A percentile compares a stretch with the other conserved stretches of the same genome.
These are phyloP conservation scores for Cyclophora punctaria DNA, from an alignment of 2,888 invertebrate species.

Conservation along the genomic window DNA sequence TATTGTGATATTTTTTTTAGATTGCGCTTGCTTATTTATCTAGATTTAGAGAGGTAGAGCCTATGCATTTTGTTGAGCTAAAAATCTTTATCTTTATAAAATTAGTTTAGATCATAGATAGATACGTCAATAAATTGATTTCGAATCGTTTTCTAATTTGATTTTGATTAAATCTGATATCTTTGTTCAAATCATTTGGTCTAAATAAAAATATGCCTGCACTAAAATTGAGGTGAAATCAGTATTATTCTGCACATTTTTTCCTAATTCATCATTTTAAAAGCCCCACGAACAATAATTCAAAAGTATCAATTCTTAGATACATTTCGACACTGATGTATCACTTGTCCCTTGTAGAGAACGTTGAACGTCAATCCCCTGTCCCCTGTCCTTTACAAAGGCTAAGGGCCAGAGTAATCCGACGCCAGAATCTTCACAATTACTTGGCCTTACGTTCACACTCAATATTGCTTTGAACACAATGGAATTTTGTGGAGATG, in stretches of 20 bases:
- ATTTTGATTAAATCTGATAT: too few relatives aligned
- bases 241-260: not conserved
- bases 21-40: too few relatives aligned
- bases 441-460: slow-evolving; percentile 60
- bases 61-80: too few relatives aligned
- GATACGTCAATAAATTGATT: too few relatives aligned
- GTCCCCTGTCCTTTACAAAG: slow-evolving; percentile 11
- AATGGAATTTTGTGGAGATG: slow-evolving; percentile 24
- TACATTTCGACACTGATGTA: slow-evolving; percentile 59
- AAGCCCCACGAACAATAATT: not conserved
- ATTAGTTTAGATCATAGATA: too few relatives aligned
- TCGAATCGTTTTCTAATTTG: too few relatives aligned
- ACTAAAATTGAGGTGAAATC: too few relatives aligned
- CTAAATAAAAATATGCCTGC: too few relatives aligned
- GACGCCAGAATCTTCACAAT: slow-evolving; percentile 59
- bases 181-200: too few relatives aligned
- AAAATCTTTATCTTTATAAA: too few relatives aligned
- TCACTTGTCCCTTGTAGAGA: slow-evolving; percentile 35
- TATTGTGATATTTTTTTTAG: too few relatives aligned
- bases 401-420: slow-evolving; percentile 47
- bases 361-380: not conserved
- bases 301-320: slow-evolving; percentile 28
- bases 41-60: too few relatives aligned
- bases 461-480: slow-evolving; percentile 58
- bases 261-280: slow-evolving; percentile 6